Conservation (phyloP, 2,888 invertebrate genomes). For the Adelphocoris suturalis region DNA sequence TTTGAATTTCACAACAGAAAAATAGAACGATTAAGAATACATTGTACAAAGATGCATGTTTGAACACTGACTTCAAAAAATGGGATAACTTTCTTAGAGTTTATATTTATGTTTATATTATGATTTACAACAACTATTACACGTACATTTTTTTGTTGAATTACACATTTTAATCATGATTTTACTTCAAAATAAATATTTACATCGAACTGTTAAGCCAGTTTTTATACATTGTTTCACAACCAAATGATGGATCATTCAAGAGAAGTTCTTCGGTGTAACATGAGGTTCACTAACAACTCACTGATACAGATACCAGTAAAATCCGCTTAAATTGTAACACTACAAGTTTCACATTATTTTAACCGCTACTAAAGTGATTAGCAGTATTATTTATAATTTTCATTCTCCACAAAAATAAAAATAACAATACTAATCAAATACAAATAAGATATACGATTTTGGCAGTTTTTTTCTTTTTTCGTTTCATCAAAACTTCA, state of each 20-base stretch:
- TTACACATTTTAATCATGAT: background rate
- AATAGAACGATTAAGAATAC: constrained; percentile 53
- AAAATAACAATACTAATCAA: no score
- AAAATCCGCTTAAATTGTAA: background rate
- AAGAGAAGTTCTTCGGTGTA: constrained; percentile 37
- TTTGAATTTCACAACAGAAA: constrained; percentile 56
- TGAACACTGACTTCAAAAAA: constrained; percentile 16
- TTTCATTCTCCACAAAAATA: no score
- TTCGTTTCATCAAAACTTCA: background rate
- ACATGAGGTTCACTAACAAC: constrained; percentile 11
- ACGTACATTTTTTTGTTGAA: background rate
- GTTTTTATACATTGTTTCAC: constrained; percentile 51
- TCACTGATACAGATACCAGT: background rate
- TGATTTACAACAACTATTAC: constrained; percentile 22
- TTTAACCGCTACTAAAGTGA: no score
- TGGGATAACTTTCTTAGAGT: background rate
- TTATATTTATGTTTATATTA: constrained; percentile 23
- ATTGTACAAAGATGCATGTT: constrained; percentile 28
- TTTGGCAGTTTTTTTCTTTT: background rate
- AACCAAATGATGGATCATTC: constrained; percentile 64
- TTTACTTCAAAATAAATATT: background rate
- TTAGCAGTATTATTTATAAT: no score
- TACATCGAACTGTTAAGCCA: constrained; percentile 23
- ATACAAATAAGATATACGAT: background rate
- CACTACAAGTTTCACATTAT: background rate